Base-by-base conservation (phyloP, 2,888 invertebrate genomes). In the Tromatobia lineatoria region DNA sequence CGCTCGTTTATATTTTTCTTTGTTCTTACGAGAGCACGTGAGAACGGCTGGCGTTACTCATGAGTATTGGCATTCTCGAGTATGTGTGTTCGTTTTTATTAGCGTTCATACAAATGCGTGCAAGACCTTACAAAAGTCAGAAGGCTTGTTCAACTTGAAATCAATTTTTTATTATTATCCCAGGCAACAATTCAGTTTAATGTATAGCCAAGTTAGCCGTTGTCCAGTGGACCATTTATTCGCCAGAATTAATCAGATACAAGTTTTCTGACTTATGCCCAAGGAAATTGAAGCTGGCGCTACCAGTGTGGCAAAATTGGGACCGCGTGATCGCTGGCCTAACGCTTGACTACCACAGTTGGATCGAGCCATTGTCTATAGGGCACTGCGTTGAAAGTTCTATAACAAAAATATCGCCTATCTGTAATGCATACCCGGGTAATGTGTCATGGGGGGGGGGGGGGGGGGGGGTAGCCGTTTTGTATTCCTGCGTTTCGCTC, bases 301-400 rank as follows among this genome's bases (percentile, higher is more conserved):
- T 85, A 81, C 76, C 81, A 73, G 57, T 86, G 74, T 83, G 76
- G 69, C 54, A 70, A 69, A 76, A 85, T 85, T 77, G 86, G 82
- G 82, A 81, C 57, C 74, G 81, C 83, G 76, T 77, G 61, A 85
- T 77, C 66, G 59, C 82, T 80, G 83, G 74, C 73, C 69, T 67
- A 80, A 73, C 47, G 69, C 83, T 85, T 80, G 67, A 82, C 61
- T 89, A 93, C 93, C 93, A 92, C 92, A 91, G 92, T 93, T 93
- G 93, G 93, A 93, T 92, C 91, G 90, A 92, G 92, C 93, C 92
- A 93, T 93, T 93, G 93, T 93, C 93, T 93, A 93, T 91, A 89
- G 88, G 87, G 86, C 90, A 90, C 91, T 91, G 91, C 90, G 86
- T 71, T 79, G 54, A 75, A 15, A 38, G 42, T 70, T 38, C 38